These are phyloP conservation scores for Nyctalus aviator DNA, from an alignment of 2,797 vertebrate species.

Conservation along the genomic window DNA sequence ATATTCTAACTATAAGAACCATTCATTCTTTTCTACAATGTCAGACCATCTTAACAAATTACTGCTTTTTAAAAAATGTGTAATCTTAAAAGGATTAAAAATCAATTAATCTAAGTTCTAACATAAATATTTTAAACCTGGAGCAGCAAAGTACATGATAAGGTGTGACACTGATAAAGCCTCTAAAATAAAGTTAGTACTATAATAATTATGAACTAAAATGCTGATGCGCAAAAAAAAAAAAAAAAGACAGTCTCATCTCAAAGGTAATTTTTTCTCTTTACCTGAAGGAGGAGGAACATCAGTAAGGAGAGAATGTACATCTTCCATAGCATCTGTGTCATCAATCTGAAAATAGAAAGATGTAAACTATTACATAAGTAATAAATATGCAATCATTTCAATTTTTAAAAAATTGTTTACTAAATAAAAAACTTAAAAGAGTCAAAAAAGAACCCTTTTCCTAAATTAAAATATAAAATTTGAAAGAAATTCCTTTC, in stretches of 20 bases:
- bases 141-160: not conserved
- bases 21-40: not conserved
- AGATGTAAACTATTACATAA: not conserved
- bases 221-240: not conserved
- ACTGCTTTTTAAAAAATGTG: not conserved
- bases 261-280: not conserved
- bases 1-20: not conserved
- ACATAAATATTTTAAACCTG: constrained; percentile 13
- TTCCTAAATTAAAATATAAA: not conserved
- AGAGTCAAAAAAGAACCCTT: not conserved
- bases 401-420: not conserved
- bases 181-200: not conserved
- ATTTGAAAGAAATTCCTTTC: constrained; percentile 13
- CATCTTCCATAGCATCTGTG: constrained; percentile 98
- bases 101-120: constrained; percentile 27
- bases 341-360: constrained; percentile 94
- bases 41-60: constrained; percentile 6
- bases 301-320: constrained; percentile 96
- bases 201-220: not conserved
- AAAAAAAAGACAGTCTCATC: not conserved
- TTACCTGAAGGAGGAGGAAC: constrained; percentile 93
- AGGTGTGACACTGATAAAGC: not conserved
- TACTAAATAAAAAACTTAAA: constrained; percentile 25
- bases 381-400: not conserved
- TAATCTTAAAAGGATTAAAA: constrained; percentile 42